These are phyloP conservation scores for Antechinus stuartii DNA, from an alignment of 2,113 vertebrate genomes.

Conservation along the genomic window DNA sequence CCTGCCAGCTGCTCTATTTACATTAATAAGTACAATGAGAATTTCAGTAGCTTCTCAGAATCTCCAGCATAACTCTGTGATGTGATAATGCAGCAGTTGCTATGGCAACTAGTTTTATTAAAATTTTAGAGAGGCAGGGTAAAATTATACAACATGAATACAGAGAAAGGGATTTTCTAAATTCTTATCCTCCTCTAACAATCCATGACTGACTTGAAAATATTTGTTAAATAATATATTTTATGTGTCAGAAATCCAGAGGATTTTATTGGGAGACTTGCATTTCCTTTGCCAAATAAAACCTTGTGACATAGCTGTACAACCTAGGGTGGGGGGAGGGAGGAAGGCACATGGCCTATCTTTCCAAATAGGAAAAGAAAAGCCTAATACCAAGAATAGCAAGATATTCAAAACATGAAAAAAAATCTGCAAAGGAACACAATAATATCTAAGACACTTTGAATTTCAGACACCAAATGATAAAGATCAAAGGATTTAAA, in stretches of 20 bases:
- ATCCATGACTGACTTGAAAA: slow-evolving; percentile 11
- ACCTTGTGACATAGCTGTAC: neutral
- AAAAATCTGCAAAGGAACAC: neutral
- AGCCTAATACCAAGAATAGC: neutral
- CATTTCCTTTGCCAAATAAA: neutral
- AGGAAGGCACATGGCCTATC: neutral
- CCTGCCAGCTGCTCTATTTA: neutral
- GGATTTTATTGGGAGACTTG: slow-evolving; percentile 23
- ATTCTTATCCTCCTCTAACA: slow-evolving; percentile 63
- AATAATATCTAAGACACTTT: neutral
- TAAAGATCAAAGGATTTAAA: neutral
- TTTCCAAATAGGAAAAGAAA: slow-evolving; percentile 1
- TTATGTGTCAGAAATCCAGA: neutral
- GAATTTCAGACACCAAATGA: neutral
- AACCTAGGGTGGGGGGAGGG: neutral
- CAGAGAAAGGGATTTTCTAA: slow-evolving; percentile 50
- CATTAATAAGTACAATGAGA: neutral
- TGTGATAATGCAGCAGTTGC: slow-evolving; percentile 54
- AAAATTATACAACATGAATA: slow-evolving; percentile 67
- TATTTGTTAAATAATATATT: neutral
- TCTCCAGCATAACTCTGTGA: slow-evolving; percentile 38
- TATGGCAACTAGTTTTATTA: slow-evolving; percentile 68
- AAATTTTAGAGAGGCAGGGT: slow-evolving; percentile 63
- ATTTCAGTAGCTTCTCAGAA: slow-evolving; percentile 58
- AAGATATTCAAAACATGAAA: neutral